Evolutionary conservation across 1,140 invertebrate species (phyloP).

Genomic region (Drosophila dunni): DNA sequence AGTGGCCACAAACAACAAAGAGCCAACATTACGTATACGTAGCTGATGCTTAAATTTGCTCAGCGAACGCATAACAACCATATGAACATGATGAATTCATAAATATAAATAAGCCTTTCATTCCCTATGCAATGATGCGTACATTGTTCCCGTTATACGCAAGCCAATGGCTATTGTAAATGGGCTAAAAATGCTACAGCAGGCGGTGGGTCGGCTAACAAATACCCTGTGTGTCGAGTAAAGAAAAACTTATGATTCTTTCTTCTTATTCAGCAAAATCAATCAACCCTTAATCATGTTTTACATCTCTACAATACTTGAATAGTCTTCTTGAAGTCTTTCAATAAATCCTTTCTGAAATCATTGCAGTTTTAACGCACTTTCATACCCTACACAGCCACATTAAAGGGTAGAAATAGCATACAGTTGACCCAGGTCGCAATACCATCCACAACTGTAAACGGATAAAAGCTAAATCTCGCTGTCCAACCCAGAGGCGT

Average conservation of each 20-base stretch:
- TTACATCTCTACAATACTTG: too few species aligned
- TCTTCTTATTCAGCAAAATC: too few species aligned
- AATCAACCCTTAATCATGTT: too few species aligned
- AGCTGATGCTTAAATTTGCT: constrained; percentile 33
- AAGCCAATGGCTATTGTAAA: constrained; percentile 36
- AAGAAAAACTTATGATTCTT: too few species aligned
- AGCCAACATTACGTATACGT: background rate
- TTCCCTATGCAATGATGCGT: constrained; percentile 73
- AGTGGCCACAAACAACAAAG: constrained; percentile 28
- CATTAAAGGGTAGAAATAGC: constrained; percentile 11
- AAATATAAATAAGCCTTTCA: constrained; percentile 78
- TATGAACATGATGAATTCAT: constrained; percentile 72
- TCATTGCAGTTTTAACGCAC: background rate
- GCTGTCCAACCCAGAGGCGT: background rate
- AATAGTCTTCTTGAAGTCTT: too few species aligned
- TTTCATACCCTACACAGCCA: background rate
- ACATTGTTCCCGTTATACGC: constrained; percentile 32
- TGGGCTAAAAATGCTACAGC: constrained; percentile 16
- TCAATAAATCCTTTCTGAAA: too few species aligned
- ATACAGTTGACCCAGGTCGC: constrained; percentile 18
- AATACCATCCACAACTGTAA: constrained; percentile 6
- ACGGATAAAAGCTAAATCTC: constrained; percentile 27
- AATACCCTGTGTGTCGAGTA: background rate
- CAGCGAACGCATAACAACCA: constrained; percentile 37
- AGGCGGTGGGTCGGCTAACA: background rate